phyloP scores from a whole-genome alignment of 2,888 invertebrate genomes.

The Labia minor region DNA sequence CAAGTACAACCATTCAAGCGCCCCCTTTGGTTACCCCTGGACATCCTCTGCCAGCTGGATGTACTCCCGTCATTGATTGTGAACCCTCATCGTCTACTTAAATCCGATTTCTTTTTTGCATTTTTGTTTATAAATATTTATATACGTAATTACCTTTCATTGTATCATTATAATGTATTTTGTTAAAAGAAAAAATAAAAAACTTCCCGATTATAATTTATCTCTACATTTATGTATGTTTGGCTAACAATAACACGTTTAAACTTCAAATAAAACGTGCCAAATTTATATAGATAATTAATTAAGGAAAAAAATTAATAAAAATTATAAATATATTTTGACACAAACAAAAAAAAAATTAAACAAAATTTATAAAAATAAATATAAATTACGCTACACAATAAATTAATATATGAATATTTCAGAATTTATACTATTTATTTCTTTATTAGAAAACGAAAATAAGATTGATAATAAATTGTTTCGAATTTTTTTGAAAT shows the following conservation, averaged over 20 bases:
- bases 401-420: too few species aligned
- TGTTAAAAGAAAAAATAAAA: not conserved
- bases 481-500: too few species aligned
- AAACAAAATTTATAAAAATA: too few species aligned
- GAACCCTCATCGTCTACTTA: not conserved
- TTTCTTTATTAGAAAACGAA: too few species aligned
- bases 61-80: not conserved
- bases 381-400: too few species aligned
- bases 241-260: not conserved
- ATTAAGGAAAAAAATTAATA: too few species aligned
- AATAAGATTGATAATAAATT: too few species aligned
- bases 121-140: not conserved
- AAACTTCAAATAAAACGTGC: not conserved
- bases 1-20: not conserved
- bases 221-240: not conserved
- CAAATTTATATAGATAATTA: slow-evolving; percentile 4
- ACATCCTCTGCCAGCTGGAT: not conserved
- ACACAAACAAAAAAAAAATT: too few species aligned
- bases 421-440: too few species aligned
- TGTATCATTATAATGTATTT: too few species aligned
- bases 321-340: too few species aligned
- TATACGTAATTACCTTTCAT: too few species aligned
- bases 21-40: not conserved
- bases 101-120: not conserved
- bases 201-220: not conserved